A percentile compares a stretch with the other conserved stretches of the same genome.
Evolutionary conservation across 1,140 invertebrate species (phyloP).

Genomic region (Diploscapter pachys): DNA sequence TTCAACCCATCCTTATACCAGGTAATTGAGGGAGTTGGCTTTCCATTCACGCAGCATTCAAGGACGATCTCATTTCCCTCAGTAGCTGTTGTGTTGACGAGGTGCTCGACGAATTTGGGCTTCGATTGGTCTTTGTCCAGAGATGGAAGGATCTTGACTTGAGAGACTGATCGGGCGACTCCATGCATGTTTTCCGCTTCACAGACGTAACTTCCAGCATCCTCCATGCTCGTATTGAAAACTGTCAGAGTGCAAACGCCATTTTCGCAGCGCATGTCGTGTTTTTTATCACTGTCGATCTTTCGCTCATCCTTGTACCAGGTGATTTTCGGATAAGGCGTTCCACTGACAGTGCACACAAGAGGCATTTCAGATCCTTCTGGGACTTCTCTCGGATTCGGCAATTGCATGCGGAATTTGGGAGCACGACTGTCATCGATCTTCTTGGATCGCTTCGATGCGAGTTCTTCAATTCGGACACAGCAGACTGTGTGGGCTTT

Average conservation of each 20-base stretch:
- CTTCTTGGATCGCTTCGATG: constrained; percentile 21
- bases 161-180: constrained; percentile 36
- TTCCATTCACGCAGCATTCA: constrained; percentile 46
- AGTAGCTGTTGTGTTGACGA: constrained; percentile 40
- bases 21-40: constrained; percentile 44
- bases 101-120: constrained; percentile 45
- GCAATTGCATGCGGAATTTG: constrained; percentile 48
- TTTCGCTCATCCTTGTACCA: constrained; percentile 46
- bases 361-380: constrained; percentile 45
- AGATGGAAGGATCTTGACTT: constrained; percentile 41
- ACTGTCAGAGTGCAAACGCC: constrained; percentile 47
- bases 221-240: constrained; percentile 26
- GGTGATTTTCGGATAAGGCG: constrained; percentile 43
- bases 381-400: constrained; percentile 43
- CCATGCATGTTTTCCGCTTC: constrained; percentile 45
- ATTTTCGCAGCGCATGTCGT: constrained; percentile 44
- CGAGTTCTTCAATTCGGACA: constrained; percentile 26
- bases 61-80: constrained; percentile 45
- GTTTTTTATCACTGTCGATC: constrained; percentile 24
- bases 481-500: constrained; percentile 28
- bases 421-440: constrained; percentile 37
- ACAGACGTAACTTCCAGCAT: constrained; percentile 46
- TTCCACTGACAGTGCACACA: constrained; percentile 50
- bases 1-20: constrained; percentile 57
- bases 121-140: constrained; percentile 33